Base-by-base conservation (phyloP, 2,888 invertebrate species). In the Macropis europaea region DNA sequence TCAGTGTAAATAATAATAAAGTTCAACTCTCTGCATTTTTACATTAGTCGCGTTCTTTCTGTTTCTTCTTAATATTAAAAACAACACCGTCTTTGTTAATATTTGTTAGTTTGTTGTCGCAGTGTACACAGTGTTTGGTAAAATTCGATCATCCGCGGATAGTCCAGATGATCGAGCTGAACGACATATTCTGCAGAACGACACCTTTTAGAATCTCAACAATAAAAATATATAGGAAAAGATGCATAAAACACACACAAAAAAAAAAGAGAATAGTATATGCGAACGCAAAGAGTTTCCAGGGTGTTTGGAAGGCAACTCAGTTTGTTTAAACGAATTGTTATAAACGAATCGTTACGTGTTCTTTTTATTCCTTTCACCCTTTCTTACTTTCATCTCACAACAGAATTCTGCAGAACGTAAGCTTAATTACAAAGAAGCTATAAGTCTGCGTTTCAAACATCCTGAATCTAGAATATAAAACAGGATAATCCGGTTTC, bases 371-470 rank as follows among this genome's bases (percentile, higher is more conserved):
- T 43, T n/a, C n/a, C n/a, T n/a, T n/a, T n/a, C n/a, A n/a, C n/a
- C n/a, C n/a, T n/a, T n/a, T n/a, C n/a, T n/a, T n/a, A n/a, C n/a
- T n/a, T n/a, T n/a, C n/a, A n/a, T n/a, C n/a, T n/a, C n/a, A n/a
- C n/a, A n/a, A n/a, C n/a, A n/a, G n/a, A n/a, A 48, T 15, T 19
- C 45, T 52, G 32, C 40, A 61, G 26, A 69, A 52, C 38, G 30
- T 50, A 38, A 72, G 17, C n/a, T n/a, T n/a, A n/a, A 36, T 72
- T 72, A 59, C 34, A 72, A 36, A 26, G 19, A 54, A 36, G 48
- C 19, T 43, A 9, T 40, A 62, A 69, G 38, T 45, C 45, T 67
- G 68, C 61, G 19, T 81, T 79, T 83, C 72, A 77, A 82, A 79
- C 64, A 69, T 69, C 72, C 68, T 75, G 64, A 76, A 72, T 77